Conservation (phyloP, 2,888 invertebrate species). For the Catocala fraxini region DNA sequence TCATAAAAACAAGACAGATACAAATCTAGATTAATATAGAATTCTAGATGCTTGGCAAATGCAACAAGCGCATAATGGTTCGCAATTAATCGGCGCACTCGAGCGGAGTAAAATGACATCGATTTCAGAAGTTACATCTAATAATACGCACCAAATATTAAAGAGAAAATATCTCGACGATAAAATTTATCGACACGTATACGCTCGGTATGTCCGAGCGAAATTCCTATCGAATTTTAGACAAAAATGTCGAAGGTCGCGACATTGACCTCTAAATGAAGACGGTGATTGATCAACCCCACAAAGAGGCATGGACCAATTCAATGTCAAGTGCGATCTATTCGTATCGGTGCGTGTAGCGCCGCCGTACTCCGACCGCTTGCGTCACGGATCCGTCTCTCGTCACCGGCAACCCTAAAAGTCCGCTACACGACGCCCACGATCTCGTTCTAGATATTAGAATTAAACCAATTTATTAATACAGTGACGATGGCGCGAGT, state of each 20-base stretch:
- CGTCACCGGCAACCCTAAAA: slow-evolving; percentile 53
- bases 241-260: slow-evolving; percentile 59
- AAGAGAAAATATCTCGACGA: slow-evolving; percentile 20
- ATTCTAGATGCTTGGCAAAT: slow-evolving; percentile 34
- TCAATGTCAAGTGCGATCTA: slow-evolving; percentile 70
- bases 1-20: slow-evolving; percentile 23
- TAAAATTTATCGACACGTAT: slow-evolving; percentile 28
- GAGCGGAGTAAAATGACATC: slow-evolving; percentile 1
- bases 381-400: slow-evolving; percentile 52
- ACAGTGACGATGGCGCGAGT: slow-evolving; percentile 32
- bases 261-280: slow-evolving; percentile 60
- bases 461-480: slow-evolving; percentile 45
- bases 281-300: slow-evolving; percentile 58
- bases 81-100: slow-evolving; percentile 22
- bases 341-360: slow-evolving; percentile 55
- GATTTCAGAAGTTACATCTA: slow-evolving; percentile 15
- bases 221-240: slow-evolving; percentile 43
- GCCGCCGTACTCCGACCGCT: slow-evolving; percentile 35
- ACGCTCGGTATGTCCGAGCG: too few relatives aligned
- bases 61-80: slow-evolving; percentile 20
- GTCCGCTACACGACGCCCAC: slow-evolving; percentile 44
- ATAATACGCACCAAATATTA: slow-evolving; percentile 22
- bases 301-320: slow-evolving; percentile 57
- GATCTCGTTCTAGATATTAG: slow-evolving; percentile 27
- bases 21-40: slow-evolving; percentile 24